A percentile compares a stretch with the other conserved stretches of the same genome.
Evolutionary conservation across 92 coral and sea anemone genomes (phyloP).

Genomic region (Phenganax marumi): DNA sequence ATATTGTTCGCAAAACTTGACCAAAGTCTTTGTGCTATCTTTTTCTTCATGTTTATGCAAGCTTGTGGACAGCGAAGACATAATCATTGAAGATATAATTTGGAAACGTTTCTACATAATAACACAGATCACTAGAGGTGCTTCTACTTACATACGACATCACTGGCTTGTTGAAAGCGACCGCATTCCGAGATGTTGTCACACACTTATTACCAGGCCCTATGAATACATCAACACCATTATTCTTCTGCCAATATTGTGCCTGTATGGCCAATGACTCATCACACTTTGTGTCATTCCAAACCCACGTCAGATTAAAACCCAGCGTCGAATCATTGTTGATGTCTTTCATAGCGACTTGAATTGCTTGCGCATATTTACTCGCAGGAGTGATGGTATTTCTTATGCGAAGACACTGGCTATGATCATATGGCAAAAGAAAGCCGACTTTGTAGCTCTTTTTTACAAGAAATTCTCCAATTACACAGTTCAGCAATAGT

Average conservation of each 20-base stretch:
- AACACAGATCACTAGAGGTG: too few species aligned
- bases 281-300: conserved; percentile 64
- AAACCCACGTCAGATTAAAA: conserved; percentile 51
- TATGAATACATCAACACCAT: conserved; percentile 62
- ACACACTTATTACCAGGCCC: conserved; percentile 67
- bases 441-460: conserved; percentile 25
- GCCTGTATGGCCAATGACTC: conserved; percentile 54
- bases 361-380: conserved; percentile 60
- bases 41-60: background rate
- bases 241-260: conserved; percentile 58
- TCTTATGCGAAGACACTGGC: background rate
- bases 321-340: conserved; percentile 47
- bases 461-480: background rate
- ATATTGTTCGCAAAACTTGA: background rate
- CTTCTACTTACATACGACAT: conserved; percentile 73
- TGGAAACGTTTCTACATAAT: too few species aligned
- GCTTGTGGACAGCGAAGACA: too few species aligned
- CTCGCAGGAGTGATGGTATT: conserved; percentile 9
- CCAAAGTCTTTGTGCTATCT: background rate
- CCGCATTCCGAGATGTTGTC: conserved; percentile 68
- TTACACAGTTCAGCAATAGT: background rate
- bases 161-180: conserved; percentile 70
- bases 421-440: background rate
- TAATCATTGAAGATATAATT: too few species aligned
- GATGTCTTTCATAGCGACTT: conserved; percentile 57